phyloP scores from a whole-genome alignment of 2,797 vertebrate species.

The Acrossocheilus fasciatus region DNA sequence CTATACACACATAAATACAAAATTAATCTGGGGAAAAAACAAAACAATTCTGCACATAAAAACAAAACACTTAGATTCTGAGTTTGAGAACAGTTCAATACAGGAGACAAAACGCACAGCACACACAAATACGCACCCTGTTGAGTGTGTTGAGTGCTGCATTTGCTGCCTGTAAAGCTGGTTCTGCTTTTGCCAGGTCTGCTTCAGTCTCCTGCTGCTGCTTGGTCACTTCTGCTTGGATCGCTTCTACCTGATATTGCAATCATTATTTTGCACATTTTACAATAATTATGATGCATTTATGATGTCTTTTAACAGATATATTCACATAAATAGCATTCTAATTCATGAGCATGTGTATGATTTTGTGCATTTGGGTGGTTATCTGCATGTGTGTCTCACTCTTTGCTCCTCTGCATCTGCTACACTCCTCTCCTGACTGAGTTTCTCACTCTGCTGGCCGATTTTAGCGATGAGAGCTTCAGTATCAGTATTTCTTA shows the following conservation, averaged over 20 bases:
- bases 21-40: conserved; percentile 6
- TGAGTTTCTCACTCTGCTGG: conserved; percentile 77
- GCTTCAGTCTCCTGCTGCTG: conserved; percentile 79
- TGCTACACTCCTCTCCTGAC: conserved; percentile 74
- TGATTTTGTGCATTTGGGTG: conserved; percentile 3
- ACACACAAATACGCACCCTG: conserved; percentile 66
- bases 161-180: conserved; percentile 78
- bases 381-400: conserved; percentile 23
- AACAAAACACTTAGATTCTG: background rate
- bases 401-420: conserved; percentile 78
- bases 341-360: too few relatives aligned
- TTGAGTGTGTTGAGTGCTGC: conserved; percentile 79
- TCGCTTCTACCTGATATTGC: conserved; percentile 72
- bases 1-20: conserved; percentile 57
- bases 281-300: background rate
- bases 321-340: background rate
- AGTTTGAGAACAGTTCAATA: background rate
- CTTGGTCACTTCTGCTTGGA: conserved; percentile 82
- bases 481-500: conserved; percentile 85
- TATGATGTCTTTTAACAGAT: background rate
- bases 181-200: conserved; percentile 80
- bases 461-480: conserved; percentile 79
- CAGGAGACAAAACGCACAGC: conserved; percentile 44
- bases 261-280: background rate
- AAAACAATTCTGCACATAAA: background rate